Base-by-base conservation (phyloP, 2,888 invertebrate species). In the Drosophila vallismaia region DNA sequence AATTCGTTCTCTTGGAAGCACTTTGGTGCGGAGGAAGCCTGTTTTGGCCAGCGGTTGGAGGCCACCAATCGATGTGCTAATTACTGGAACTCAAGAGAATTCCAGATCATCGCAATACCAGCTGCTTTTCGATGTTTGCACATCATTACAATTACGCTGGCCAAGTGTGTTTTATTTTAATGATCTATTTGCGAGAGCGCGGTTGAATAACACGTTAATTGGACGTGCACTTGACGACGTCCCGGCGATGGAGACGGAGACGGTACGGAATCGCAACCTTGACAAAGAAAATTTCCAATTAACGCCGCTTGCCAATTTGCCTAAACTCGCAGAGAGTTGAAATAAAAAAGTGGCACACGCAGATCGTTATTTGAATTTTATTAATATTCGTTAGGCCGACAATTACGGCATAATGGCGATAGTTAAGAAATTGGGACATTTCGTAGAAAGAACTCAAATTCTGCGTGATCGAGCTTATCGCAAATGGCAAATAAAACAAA, bases 211-310 rank as follows among this genome's bases (percentile, higher is more conserved):
- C 84, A 77, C 76, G 71, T 71, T 85, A 77, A 85, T 77, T 79
- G 83, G 46, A 52, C 50, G 57, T 72, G 60, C 66, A 72, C 63
- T 57, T 38, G 67, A 67, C 36, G 69, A 28, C 33, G 54, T n/a
- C 36, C 46, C 60, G 36, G 51, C 24, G n/a, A 12, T 24, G 12
- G 26, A 24, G 9, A 40, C 40, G 64, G 36, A 66, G 36, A 36
- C 12, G 44, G 53, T 42, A 31, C 46, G 49, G 46, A 66, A 58
- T 68, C 49, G 73, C 63, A 86, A 82, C 84, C 85, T 84, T 84
- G 82, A 82, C 85, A 84, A 73, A 76, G 85, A 84, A 81, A 75
- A 72, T 68, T 72, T 60, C 64, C 72, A 77, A 84, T 82, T 77
- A 81, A 67, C 77, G 59, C 57, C 71, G 68, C 67, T 60, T 66